Percentiles rank a stretch among this genome's conserved stretches.
These are phyloP conservation scores for Narcine bancroftii DNA, from an alignment of 2,113 vertebrate genomes.

Conservation along the genomic window DNA sequence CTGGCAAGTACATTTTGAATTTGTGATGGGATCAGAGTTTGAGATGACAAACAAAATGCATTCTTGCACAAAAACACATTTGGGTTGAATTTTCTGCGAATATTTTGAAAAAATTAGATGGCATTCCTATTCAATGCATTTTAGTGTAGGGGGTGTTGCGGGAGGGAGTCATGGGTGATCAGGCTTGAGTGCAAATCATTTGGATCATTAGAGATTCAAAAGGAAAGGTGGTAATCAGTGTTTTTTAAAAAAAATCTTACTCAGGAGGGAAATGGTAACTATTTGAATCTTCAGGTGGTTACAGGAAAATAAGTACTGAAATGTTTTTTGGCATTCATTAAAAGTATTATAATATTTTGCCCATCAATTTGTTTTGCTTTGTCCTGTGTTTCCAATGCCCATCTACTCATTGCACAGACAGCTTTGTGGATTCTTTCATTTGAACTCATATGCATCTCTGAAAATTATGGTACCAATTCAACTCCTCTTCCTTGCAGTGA, in stretches of 20 bases:
- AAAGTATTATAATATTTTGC: background rate
- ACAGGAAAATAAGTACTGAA: background rate
- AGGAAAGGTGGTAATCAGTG: background rate
- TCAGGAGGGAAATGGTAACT: no score
- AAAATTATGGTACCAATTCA: background rate
- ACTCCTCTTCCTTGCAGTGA: background rate
- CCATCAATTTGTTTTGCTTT: conserved; percentile 25
- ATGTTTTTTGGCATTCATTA: background rate
- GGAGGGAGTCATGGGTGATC: background rate
- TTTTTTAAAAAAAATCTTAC: background rate
- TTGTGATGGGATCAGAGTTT: background rate
- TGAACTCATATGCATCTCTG: background rate
- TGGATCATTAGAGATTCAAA: background rate
- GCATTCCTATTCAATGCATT: background rate
- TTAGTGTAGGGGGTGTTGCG: background rate
- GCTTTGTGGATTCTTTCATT: background rate
- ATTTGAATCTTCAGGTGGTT: conserved; percentile 1
- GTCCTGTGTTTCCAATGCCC: background rate
- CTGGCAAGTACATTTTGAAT: background rate
- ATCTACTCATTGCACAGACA: background rate
- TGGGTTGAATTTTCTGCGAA: background rate
- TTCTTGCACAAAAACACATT: background rate
- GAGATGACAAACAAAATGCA: background rate
- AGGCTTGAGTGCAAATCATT: background rate
- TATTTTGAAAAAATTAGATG: background rate